A percentile compares a stretch with the other conserved stretches of the same genome.
These are phyloP conservation scores for Plotosus lineatus DNA, from an alignment of 2,113 vertebrate genomes.

Conservation along the genomic window DNA sequence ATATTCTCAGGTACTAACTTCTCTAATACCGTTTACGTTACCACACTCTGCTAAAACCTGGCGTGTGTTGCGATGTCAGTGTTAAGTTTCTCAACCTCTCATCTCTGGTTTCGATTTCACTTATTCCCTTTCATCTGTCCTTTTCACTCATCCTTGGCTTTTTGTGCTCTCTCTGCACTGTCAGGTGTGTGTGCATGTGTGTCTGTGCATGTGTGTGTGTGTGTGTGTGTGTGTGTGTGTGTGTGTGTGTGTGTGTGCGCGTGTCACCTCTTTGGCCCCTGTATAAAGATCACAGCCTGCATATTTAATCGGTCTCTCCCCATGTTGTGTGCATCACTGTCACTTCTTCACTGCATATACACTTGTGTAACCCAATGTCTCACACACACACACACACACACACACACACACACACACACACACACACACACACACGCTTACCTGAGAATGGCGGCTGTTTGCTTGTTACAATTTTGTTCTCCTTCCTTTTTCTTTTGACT, in stretches of 20 bases:
- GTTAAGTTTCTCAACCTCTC: slow-evolving; percentile 13
- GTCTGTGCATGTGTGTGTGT: neutral
- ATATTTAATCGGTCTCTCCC: slow-evolving; percentile 7
- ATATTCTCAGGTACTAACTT: neutral
- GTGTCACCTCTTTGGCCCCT: slow-evolving; percentile 4
- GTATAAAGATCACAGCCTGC: slow-evolving; percentile 10
- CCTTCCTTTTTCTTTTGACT: slow-evolving; percentile 74
- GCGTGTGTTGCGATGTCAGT: neutral
- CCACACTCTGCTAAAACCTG: neutral
- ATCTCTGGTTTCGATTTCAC: slow-evolving; percentile 13
- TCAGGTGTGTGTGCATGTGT: slow-evolving; percentile 19
- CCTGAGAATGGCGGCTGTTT: slow-evolving; percentile 74
- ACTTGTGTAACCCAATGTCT: neutral
- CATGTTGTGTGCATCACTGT: slow-evolving; percentile 3
- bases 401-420: slow-evolving; percentile 25
- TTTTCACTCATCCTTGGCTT: slow-evolving; percentile 3
- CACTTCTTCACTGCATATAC: neutral
- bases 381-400: slow-evolving; percentile 24
- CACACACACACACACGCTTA: slow-evolving; percentile 52
- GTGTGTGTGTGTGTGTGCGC: too few relatives aligned
- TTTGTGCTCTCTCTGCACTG: neutral
- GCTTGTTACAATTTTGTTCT: slow-evolving; percentile 72
- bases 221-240: neutral
- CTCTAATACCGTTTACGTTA: neutral
- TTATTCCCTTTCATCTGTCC: slow-evolving; percentile 17